These are phyloP conservation scores for Raja brachyura DNA, from an alignment of 2,113 vertebrate species.

Conservation along the genomic window DNA sequence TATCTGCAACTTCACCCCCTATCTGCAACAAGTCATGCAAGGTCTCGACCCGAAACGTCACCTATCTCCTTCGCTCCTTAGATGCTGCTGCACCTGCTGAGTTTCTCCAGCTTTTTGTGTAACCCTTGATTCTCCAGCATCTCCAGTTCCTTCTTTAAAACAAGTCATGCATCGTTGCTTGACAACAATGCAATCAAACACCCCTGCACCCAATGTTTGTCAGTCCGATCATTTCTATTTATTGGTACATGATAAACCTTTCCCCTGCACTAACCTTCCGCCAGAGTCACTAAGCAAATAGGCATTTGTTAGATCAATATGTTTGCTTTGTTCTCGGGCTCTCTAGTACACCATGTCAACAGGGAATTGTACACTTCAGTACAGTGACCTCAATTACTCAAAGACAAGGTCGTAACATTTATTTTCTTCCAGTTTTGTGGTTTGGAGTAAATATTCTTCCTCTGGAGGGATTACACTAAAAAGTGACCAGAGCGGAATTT, in stretches of 20 bases:
- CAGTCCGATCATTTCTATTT: background rate
- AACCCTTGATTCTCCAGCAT: too few relatives aligned
- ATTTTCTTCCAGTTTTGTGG: background rate
- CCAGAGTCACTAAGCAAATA: background rate
- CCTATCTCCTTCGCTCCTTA: too few relatives aligned
- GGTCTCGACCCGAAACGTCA: too few relatives aligned
- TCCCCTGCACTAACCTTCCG: background rate
- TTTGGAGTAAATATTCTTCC: background rate
- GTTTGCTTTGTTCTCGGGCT: background rate
- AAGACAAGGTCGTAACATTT: constrained; percentile 24
- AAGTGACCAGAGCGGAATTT: background rate
- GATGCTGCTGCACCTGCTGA: too few relatives aligned
- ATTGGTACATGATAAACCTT: background rate
- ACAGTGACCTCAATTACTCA: constrained; percentile 38
- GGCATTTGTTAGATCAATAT: background rate
- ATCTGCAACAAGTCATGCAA: constrained; percentile 21
- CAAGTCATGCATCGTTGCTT: background rate
- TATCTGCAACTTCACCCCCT: background rate
- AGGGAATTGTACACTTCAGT: constrained; percentile 35
- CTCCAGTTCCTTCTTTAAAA: too few relatives aligned
- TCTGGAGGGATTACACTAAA: background rate
- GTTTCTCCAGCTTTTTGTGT: too few relatives aligned
- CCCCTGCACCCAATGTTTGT: background rate
- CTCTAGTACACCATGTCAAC: fast-evolving
- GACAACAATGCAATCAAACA: background rate